These are phyloP conservation scores for Callosobruchus maculatus DNA, from an alignment of 2,888 invertebrate genomes.

Conservation along the genomic window DNA sequence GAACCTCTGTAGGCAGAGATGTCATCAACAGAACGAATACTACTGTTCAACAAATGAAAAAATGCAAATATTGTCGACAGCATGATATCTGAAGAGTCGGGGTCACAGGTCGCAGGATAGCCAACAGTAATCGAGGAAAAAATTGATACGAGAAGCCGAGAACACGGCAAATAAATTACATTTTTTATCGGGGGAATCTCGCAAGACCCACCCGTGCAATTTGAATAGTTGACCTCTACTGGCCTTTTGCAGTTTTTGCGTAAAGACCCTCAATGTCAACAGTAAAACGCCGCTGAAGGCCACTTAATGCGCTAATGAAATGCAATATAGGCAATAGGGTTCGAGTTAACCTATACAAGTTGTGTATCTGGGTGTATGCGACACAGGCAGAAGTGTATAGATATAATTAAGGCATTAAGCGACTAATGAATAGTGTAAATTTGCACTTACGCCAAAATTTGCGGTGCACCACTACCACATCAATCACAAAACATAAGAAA, in stretches of 20 bases:
- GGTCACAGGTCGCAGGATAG: slow-evolving; percentile 43
- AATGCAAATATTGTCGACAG: slow-evolving; percentile 26
- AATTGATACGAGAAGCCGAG: slow-evolving; percentile 15
- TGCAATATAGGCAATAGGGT: slow-evolving; percentile 16
- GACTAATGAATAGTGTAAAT: slow-evolving; percentile 6
- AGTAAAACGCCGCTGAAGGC: slow-evolving; percentile 50
- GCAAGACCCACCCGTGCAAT: slow-evolving; percentile 15
- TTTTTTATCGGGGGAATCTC: slow-evolving; percentile 11
- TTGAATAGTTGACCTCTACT: slow-evolving; percentile 50
- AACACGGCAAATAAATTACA: background rate
- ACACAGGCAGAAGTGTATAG: slow-evolving; percentile 8
- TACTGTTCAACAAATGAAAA: slow-evolving; percentile 12
- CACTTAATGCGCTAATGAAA: slow-evolving; percentile 45
- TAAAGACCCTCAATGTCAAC: slow-evolving; percentile 51
- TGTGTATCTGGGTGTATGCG: background rate
- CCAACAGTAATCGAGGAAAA: slow-evolving; percentile 16
- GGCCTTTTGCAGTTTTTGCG: slow-evolving; percentile 50
- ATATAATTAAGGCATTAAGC: slow-evolving; percentile 2
- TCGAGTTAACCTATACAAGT: slow-evolving; percentile 24
- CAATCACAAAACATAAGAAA: slow-evolving; percentile 48
- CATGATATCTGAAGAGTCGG: slow-evolving; percentile 34
- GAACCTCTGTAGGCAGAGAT: background rate
- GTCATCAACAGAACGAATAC: background rate
- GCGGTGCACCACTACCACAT: slow-evolving; percentile 43
- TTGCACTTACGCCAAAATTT: slow-evolving; percentile 44